Percentiles rank a stretch among this genome's conserved stretches.
These are phyloP conservation scores for Artibeus jamaicensis DNA, from an alignment of 2,797 vertebrate genomes.

Conservation along the genomic window DNA sequence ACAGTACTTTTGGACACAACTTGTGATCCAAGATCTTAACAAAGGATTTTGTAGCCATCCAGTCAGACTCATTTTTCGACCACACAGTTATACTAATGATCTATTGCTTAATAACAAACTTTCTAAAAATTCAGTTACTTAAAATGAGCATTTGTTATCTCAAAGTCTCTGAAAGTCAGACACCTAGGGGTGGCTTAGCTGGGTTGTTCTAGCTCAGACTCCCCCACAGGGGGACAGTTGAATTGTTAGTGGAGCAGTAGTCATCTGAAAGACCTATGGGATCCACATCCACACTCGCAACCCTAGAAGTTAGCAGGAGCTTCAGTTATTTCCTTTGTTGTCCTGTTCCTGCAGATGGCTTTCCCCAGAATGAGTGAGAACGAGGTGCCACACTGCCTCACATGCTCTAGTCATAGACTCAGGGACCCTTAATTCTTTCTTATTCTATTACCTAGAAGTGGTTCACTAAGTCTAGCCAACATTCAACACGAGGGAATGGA, in stretches of 20 bases:
- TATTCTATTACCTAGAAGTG: neutral
- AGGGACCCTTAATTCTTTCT: neutral
- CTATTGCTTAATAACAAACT: neutral
- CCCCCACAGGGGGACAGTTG: neutral
- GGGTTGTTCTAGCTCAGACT: neutral
- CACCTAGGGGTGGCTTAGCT: neutral
- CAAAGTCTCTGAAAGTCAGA: neutral
- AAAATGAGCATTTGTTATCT: neutral
- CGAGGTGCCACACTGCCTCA: neutral
- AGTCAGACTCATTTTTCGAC: neutral
- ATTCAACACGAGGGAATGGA: neutral
- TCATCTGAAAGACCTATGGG: neutral
- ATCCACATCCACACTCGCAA: neutral
- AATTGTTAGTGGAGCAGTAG: neutral
- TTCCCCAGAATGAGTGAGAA: neutral
- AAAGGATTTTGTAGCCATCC: neutral
- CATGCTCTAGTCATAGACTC: neutral
- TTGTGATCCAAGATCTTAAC: neutral
- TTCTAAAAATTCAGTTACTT: neutral
- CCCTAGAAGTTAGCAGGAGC: neutral
- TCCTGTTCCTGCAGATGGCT: neutral
- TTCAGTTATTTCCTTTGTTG: neutral
- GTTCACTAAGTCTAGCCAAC: neutral
- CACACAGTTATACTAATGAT: neutral
- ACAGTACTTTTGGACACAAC: neutral